Conservation (phyloP, 2,888 invertebrate species). For the Crioceris asparagi region DNA sequence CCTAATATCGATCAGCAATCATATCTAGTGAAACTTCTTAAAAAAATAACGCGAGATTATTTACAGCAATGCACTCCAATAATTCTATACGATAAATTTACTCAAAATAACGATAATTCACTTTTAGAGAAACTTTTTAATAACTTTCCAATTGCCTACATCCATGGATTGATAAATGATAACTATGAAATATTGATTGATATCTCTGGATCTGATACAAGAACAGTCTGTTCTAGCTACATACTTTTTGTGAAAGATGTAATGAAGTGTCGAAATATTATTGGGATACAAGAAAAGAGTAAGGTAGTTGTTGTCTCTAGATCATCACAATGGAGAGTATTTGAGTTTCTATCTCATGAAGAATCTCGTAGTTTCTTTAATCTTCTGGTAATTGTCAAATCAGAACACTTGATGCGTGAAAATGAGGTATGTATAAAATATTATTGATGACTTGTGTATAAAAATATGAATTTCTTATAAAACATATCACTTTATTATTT, state of each 20-base stretch:
- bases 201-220: conserved; percentile 3
- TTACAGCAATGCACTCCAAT: conserved; percentile 54
- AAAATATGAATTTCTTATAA: too few relatives aligned
- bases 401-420: conserved; percentile 39
- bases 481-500: not conserved
- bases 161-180: conserved; percentile 51
- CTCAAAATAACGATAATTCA: conserved; percentile 45
- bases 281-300: conserved; percentile 51
- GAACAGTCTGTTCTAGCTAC: conserved; percentile 48
- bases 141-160: conserved; percentile 45
- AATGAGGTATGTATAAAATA: conserved; percentile 27
- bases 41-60: conserved; percentile 48
- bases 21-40: conserved; percentile 50
- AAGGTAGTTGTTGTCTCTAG: conserved; percentile 57
- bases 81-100: conserved; percentile 53
- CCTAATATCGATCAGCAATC: conserved; percentile 39
- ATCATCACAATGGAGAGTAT: conserved; percentile 65
- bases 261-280: conserved; percentile 44
- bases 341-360: conserved; percentile 54
- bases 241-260: conserved; percentile 59
- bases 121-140: conserved; percentile 49
- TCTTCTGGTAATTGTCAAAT: conserved; percentile 57
- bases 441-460: too few relatives aligned
- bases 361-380: conserved; percentile 57
- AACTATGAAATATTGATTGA: conserved; percentile 34